These are phyloP conservation scores for Myotis daubentonii DNA, from an alignment of 2,797 vertebrate genomes.

Conservation along the genomic window DNA sequence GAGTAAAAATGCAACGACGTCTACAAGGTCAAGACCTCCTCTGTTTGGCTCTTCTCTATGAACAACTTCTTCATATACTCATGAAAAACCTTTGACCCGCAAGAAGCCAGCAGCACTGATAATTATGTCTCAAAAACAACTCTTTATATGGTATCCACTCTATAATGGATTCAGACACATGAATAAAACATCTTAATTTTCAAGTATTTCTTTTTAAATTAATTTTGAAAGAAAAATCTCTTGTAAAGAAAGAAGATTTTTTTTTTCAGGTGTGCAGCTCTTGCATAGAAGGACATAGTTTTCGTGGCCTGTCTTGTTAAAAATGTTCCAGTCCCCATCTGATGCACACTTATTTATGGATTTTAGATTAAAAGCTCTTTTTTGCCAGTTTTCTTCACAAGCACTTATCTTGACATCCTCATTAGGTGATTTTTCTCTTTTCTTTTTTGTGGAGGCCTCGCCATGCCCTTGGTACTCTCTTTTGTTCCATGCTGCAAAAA, in stretches of 20 bases:
- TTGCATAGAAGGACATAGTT: constrained; percentile 84
- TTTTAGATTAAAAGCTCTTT: constrained; percentile 91
- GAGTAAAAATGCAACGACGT: constrained; percentile 64
- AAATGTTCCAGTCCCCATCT: constrained; percentile 88
- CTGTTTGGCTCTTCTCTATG: constrained; percentile 60
- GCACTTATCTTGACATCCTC: constrained; percentile 91
- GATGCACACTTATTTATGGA: constrained; percentile 90
- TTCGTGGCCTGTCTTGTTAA: constrained; percentile 87
- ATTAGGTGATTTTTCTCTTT: constrained; percentile 90
- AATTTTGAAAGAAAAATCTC: constrained; percentile 85
- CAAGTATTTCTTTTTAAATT: constrained; percentile 88
- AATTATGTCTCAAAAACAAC: constrained; percentile 84
- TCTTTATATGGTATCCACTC: constrained; percentile 75
- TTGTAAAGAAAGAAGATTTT: constrained; percentile 83
- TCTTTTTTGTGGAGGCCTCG: constrained; percentile 86
- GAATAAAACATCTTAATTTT: constrained; percentile 89
- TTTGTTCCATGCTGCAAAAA: constrained; percentile 90
- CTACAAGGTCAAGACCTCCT: constrained; percentile 74
- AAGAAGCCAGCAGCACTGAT: constrained; percentile 78
- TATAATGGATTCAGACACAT: constrained; percentile 85
- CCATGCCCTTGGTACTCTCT: constrained; percentile 88
- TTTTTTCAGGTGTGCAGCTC: constrained; percentile 81
- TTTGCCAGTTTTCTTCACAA: constrained; percentile 90
- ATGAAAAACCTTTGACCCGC: constrained; percentile 77
- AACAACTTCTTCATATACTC: constrained; percentile 78